A percentile compares a stretch with the other conserved stretches of the same genome.
These are phyloP conservation scores for Sphaerodactylus townsendi DNA, from an alignment of 2,113 vertebrate genomes.

Conservation along the genomic window DNA sequence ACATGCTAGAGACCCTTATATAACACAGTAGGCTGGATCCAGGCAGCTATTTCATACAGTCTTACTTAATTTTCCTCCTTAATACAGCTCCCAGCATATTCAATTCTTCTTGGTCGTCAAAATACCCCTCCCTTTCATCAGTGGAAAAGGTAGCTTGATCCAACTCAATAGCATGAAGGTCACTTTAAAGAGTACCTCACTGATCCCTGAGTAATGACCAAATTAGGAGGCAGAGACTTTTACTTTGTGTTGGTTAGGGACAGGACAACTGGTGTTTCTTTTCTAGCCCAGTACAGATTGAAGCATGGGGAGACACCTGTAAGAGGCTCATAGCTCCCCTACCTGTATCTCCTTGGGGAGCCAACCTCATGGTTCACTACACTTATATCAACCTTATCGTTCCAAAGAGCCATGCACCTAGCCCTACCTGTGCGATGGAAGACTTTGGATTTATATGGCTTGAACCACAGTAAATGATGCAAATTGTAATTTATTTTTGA, in stretches of 20 bases:
- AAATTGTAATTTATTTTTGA: not conserved
- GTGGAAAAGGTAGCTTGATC: too few relatives aligned
- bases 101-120: too few relatives aligned
- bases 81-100: too few relatives aligned
- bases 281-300: not conserved
- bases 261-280: not conserved
- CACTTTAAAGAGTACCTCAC: not conserved
- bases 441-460: not conserved
- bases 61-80: too few relatives aligned
- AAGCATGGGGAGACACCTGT: not conserved
- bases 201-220: not conserved
- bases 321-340: not conserved
- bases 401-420: not conserved
- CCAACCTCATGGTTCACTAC: not conserved
- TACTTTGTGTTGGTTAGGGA: not conserved
- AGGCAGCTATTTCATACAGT: too few relatives aligned
- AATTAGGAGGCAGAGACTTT: not conserved
- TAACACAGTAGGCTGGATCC: too few relatives aligned
- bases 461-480: not conserved
- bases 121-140: too few relatives aligned
- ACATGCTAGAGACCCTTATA: not conserved
- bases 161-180: not conserved
- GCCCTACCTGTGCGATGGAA: not conserved
- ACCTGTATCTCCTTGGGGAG: not conserved
- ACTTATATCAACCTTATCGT: not conserved